phyloP scores from a whole-genome alignment of 92 coral and sea anemone species.

The Anthopleura xanthogrammica region DNA sequence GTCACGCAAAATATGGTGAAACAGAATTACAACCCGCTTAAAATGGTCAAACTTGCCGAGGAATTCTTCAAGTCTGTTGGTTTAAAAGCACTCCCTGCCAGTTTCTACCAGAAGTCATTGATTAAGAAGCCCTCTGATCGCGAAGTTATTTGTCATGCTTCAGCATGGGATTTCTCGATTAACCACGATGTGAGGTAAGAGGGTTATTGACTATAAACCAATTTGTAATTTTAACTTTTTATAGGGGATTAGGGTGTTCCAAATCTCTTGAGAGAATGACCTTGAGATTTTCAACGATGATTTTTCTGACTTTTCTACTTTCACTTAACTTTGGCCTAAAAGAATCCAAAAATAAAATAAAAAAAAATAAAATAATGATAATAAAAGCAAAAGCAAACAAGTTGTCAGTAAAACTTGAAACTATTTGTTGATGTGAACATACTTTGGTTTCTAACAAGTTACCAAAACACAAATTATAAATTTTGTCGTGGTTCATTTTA shows the following conservation, averaged over 20 bases:
- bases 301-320: too few species aligned
- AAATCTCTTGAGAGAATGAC: too few species aligned
- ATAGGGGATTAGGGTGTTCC: too few species aligned
- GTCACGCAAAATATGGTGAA: slow-evolving; percentile 58
- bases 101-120: slow-evolving; percentile 66
- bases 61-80: slow-evolving; percentile 74
- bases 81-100: slow-evolving; percentile 48
- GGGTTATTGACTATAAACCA: too few species aligned
- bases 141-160: slow-evolving; percentile 78
- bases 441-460: neutral
- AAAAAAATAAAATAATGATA: too few species aligned
- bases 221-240: too few species aligned
- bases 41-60: slow-evolving; percentile 70
- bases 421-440: neutral
- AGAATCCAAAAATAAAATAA: too few species aligned
- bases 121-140: slow-evolving; percentile 71
- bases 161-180: slow-evolving; percentile 76
- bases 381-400: neutral
- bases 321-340: too few species aligned
- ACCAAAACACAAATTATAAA: too few species aligned
- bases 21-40: slow-evolving; percentile 39
- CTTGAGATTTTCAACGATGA: too few species aligned
- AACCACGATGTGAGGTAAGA: slow-evolving; percentile 81
- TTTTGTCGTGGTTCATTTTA: too few species aligned
- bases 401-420: neutral